Evolutionary conservation across 2,113 vertebrate species (phyloP).

Genomic region (Silurus meridionalis): DNA sequence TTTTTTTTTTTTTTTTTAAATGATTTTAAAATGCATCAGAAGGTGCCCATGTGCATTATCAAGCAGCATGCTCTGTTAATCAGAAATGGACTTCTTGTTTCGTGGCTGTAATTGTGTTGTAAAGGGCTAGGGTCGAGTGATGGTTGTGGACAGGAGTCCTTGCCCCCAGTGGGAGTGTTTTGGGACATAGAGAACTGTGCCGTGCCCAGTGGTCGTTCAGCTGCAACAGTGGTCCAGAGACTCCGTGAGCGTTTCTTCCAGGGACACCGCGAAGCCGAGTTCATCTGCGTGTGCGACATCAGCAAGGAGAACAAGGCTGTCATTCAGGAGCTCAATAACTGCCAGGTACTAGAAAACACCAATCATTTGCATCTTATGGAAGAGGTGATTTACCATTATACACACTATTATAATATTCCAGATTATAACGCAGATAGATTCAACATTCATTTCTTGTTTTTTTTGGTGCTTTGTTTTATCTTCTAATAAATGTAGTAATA

Average conservation of each 20-base stretch:
- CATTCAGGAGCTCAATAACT: constrained; percentile 98
- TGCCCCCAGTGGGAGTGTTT: constrained; percentile 95
- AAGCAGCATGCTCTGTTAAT: neutral
- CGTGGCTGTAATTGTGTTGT: neutral
- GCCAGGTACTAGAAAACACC: constrained; percentile 80
- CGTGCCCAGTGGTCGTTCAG: constrained; percentile 91
- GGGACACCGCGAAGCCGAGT: constrained; percentile 96
- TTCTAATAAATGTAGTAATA: too few species aligned
- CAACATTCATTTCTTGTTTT: too few species aligned
- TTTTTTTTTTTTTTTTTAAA: neutral
- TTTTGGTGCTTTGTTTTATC: too few species aligned
- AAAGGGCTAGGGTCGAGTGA: constrained; percentile 80
- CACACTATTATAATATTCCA: too few species aligned
- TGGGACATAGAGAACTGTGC: constrained; percentile 99
- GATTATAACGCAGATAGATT: too few species aligned
- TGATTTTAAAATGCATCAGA: neutral
- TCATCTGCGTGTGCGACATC: constrained; percentile 98
- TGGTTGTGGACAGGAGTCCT: constrained; percentile 80
- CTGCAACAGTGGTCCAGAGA: constrained; percentile 86
- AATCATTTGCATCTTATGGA: neutral
- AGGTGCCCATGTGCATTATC: neutral
- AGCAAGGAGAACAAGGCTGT: constrained; percentile 98
- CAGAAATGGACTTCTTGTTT: neutral
- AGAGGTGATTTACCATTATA: neutral
- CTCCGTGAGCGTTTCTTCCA: constrained; percentile 92